These are phyloP conservation scores for Amiota communis DNA, from an alignment of 2,888 invertebrate species.

Conservation along the genomic window DNA sequence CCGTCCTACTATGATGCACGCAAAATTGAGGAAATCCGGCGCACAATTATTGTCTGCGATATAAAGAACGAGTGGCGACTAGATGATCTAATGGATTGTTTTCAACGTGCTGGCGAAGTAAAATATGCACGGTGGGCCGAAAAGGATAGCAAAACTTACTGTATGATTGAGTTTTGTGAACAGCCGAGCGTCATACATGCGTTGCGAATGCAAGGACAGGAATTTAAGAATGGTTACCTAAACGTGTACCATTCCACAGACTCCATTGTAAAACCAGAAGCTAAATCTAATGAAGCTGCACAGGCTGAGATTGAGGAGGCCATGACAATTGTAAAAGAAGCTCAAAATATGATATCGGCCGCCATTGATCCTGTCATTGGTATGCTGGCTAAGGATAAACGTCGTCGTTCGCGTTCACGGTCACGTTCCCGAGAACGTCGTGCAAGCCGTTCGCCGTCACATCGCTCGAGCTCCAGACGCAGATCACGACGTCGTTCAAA, in stretches of 20 bases:
- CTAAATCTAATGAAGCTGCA: conserved; percentile 95
- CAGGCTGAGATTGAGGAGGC: conserved; percentile 97
- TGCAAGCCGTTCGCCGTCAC: conserved; percentile 77
- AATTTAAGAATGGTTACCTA: conserved; percentile 80
- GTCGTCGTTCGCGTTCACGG: conserved; percentile 75
- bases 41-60: conserved; percentile 91
- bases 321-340: conserved; percentile 96
- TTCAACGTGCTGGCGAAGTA: conserved; percentile 91
- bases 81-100: conserved; percentile 91
- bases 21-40: conserved; percentile 95
- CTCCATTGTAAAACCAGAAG: conserved; percentile 92
- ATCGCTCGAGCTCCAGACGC: conserved; percentile 79
- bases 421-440: conserved; percentile 78
- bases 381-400: conserved; percentile 88
- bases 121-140: conserved; percentile 95
- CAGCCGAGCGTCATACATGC: conserved; percentile 91
- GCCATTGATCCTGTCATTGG: conserved; percentile 94
- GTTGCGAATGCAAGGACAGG: conserved; percentile 86
- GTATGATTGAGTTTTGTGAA: conserved; percentile 94
- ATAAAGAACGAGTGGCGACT: conserved; percentile 81
- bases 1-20: conserved; percentile 90
- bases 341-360: conserved; percentile 94
- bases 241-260: conserved; percentile 93
- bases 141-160: conserved; percentile 85
- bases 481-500: conserved; percentile 76